Base-by-base conservation (phyloP, 37 sponge, comb jelly and placozoan species). In the Agelas oroides region DNA sequence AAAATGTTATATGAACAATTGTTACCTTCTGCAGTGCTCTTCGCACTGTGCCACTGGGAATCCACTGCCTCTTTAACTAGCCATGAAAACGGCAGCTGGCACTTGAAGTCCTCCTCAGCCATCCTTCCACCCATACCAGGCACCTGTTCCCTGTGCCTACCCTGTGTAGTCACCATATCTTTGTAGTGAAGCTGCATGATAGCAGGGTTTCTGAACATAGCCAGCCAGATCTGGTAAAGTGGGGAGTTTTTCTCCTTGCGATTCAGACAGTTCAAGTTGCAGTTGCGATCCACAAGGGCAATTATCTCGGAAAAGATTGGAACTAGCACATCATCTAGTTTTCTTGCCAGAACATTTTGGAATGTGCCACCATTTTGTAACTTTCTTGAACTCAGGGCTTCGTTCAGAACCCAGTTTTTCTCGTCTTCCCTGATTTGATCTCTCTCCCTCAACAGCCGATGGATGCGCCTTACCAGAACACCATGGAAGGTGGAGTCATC, bases 81-180 rank as follows among this genome's bases (percentile, higher is more conserved):
- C 91, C 91, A 91, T 2, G 86, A 91, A 54, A 91, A 91, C 2
- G 91, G 86, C 38, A 91, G 41, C 35, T 75, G 70, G 64, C 79
- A 84, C 54, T 72, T 21, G n/a, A 38, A 34, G 27, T 35, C 74
- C 60, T 57, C 38, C 23, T 54, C 36, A 1, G 64, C 63, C 27
- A 52, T 37, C 19, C 20, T 38, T 18, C 25, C 52, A 19, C 46
- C 73, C 21, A 21, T 8, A 18, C 38, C 59, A 34, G 78, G 38
- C 41, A 77, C 64, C 60, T 39, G 25, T 30, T 32, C 20, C 28
- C 55, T 62, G 46, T 46, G 46, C 46, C 46, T 46, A 46, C 46
- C 46, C 46, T 46, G 46, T 46, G 46, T 46, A 28, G 18, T 38
- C 36, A 39, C 23, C 19, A 25, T 59, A 16, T 31, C 68, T 33